These are phyloP conservation scores for Nycticryphes semicollaris DNA, from an alignment of 2,113 vertebrate genomes.

Conservation along the genomic window DNA sequence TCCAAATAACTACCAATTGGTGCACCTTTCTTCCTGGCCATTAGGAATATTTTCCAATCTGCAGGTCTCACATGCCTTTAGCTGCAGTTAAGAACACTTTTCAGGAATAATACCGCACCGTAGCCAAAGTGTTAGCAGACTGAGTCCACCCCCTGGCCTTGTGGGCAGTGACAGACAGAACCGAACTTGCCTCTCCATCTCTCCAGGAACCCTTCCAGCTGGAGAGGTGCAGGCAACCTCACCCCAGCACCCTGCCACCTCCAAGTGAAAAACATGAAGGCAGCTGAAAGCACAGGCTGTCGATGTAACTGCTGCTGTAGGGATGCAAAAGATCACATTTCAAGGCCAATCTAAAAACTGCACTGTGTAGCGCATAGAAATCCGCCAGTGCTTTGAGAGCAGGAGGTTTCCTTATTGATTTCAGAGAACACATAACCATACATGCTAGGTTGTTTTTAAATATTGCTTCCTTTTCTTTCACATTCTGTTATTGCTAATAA, in stretches of 20 bases:
- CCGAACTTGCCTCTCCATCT: background rate
- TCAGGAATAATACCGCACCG: background rate
- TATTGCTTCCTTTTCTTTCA: background rate
- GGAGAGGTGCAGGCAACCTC: background rate
- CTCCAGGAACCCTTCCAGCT: background rate
- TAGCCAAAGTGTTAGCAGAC: background rate
- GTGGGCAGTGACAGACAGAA: background rate
- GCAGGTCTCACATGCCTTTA: background rate
- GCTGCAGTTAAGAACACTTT: background rate
- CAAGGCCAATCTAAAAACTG: background rate
- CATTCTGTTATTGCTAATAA: background rate
- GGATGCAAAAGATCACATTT: background rate
- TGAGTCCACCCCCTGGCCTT: background rate
- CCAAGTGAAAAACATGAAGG: background rate
- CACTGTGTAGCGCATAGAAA: background rate
- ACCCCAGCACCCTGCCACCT: background rate
- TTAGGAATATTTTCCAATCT: background rate
- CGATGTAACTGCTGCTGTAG: background rate
- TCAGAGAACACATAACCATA: background rate
- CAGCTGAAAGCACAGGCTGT: background rate
- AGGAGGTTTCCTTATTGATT: background rate
- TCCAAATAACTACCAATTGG: background rate
- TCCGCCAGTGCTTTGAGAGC: background rate
- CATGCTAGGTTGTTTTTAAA: background rate
- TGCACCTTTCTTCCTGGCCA: background rate